Conservation (phyloP, 2,113 vertebrate species). For the Malurus alboscapulatus region DNA sequence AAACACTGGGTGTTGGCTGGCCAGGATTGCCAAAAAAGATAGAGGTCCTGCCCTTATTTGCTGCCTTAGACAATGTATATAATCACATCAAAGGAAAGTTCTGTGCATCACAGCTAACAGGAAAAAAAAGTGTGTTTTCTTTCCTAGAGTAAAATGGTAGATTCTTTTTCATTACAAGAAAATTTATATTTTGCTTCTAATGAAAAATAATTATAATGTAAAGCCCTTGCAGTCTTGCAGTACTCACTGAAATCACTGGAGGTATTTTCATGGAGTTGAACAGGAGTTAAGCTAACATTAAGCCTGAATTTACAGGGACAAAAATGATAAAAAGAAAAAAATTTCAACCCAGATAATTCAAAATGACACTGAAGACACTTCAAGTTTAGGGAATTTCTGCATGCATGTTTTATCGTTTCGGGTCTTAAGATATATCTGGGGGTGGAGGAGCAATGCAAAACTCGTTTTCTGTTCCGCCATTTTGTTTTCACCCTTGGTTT, state of each 20-base stretch:
- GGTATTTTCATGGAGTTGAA: background rate
- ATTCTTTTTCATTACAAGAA: background rate
- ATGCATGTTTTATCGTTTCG: background rate
- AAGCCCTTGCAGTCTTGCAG: background rate
- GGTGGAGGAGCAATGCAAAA: background rate
- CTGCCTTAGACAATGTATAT: slow-evolving; percentile 19
- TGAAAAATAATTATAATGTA: background rate
- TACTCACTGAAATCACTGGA: background rate
- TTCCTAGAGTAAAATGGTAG: background rate
- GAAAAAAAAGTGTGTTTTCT: background rate
- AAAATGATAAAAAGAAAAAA: background rate
- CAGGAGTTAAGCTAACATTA: background rate
- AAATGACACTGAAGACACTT: background rate
- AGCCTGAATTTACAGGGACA: background rate
- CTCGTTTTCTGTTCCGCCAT: background rate
- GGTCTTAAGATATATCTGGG: background rate
- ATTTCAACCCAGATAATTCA: background rate
- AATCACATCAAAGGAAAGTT: slow-evolving; percentile 35
- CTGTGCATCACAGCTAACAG: background rate
- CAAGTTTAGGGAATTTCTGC: background rate
- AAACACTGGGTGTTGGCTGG: slow-evolving; percentile 60
- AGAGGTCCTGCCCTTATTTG: slow-evolving; percentile 53
- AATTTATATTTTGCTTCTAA: background rate
- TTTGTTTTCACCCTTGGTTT: background rate
- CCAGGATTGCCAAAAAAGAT: slow-evolving; percentile 54